These are phyloP conservation scores for Spodoptera picta DNA, from an alignment of 2,888 invertebrate genomes.

Conservation along the genomic window DNA sequence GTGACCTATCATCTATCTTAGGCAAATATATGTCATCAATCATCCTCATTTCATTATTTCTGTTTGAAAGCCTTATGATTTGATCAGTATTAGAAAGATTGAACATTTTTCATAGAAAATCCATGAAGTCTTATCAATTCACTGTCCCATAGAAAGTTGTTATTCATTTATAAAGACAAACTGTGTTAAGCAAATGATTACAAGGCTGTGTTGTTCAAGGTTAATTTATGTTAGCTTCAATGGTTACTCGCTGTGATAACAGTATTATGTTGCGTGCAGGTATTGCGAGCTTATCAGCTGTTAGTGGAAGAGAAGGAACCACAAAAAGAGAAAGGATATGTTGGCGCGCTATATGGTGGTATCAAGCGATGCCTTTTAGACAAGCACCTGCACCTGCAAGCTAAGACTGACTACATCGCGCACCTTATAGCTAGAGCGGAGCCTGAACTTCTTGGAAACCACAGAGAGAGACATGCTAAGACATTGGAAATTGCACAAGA, in stretches of 20 bases:
- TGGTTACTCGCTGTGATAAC: not conserved
- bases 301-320: constrained; percentile 95
- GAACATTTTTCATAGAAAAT: too few relatives aligned
- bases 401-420: constrained; percentile 96
- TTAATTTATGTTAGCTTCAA: too few relatives aligned
- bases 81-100: too few relatives aligned
- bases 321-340: constrained; percentile 96
- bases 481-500: constrained; percentile 99
- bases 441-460: constrained; percentile 96
- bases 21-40: too few relatives aligned
- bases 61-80: constrained; percentile 23
- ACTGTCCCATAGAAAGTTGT: too few relatives aligned
- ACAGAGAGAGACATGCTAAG: constrained; percentile 97
- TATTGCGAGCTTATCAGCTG: constrained; percentile 94
- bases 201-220: too few relatives aligned
- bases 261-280: constrained; percentile 71
- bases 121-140: too few relatives aligned
- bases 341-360: constrained; percentile 95
- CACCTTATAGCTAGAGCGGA: constrained; percentile 96
- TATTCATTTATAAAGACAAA: too few relatives aligned
- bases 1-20: too few relatives aligned
- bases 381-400: constrained; percentile 95
- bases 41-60: too few relatives aligned
- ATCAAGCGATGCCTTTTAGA: constrained; percentile 95
- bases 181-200: too few relatives aligned